These are phyloP conservation scores for Thymelicus sylvestris DNA, from an alignment of 2,888 invertebrate genomes.

Conservation along the genomic window DNA sequence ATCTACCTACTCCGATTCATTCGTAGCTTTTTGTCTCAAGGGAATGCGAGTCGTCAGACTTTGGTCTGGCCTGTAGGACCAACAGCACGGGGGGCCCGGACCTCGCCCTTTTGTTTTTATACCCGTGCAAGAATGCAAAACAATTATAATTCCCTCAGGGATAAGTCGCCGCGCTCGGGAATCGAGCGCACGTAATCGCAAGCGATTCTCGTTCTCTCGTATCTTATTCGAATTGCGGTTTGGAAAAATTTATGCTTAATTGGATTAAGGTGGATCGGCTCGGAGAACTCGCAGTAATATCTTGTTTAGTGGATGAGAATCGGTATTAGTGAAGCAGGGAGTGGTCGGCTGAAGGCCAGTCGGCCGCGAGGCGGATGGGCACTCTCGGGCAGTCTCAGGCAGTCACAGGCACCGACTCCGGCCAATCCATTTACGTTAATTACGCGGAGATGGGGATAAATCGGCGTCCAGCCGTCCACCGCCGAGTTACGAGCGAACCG, in stretches of 20 bases:
- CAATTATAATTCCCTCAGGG: slow-evolving; percentile 82
- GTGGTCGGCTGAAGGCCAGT: slow-evolving; percentile 53
- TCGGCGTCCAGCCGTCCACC: slow-evolving; percentile 83
- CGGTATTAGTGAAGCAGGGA: slow-evolving; percentile 50
- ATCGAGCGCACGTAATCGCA: slow-evolving; percentile 71
- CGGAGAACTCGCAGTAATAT: slow-evolving; percentile 44
- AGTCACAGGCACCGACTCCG: slow-evolving; percentile 67
- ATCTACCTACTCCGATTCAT: slow-evolving; percentile 68
- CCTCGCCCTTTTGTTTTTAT: slow-evolving; percentile 81
- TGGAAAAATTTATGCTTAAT: slow-evolving; percentile 66
- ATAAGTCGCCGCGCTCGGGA: slow-evolving; percentile 74
- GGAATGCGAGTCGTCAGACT: slow-evolving; percentile 82
- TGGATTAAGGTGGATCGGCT: slow-evolving; percentile 57
- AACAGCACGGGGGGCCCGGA: slow-evolving; percentile 76
- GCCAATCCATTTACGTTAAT: slow-evolving; percentile 85
- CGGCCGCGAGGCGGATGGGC: slow-evolving; percentile 54
- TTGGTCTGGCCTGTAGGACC: slow-evolving; percentile 73
- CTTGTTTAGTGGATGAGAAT: slow-evolving; percentile 37
- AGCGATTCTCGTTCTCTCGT: slow-evolving; percentile 65
- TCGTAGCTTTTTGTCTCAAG: slow-evolving; percentile 77
- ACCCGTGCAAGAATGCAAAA: slow-evolving; percentile 83
- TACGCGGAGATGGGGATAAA: slow-evolving; percentile 82
- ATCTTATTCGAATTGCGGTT: slow-evolving; percentile 74
- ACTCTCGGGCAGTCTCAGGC: slow-evolving; percentile 56
- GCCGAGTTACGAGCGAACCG: slow-evolving; percentile 83